Evolutionary conservation across 2,113 vertebrate species (phyloP), one percentile per base, ranked within the genome.

Genomic region (Lethenteron reissneri): DNA sequence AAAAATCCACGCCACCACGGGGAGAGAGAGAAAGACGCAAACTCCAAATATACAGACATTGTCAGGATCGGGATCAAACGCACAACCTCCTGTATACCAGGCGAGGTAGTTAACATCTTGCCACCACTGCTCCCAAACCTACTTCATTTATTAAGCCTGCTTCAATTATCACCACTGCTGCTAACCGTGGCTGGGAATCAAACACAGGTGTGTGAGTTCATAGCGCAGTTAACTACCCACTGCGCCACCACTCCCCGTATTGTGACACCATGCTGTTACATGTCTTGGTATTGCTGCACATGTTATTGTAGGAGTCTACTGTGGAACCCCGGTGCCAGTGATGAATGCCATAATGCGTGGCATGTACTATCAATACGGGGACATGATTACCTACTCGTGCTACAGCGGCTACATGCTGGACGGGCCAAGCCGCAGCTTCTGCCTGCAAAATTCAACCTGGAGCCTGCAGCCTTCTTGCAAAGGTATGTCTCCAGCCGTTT

Each of bases 381-480:
- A 95, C 78, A 79, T 90, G 83, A 78, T 88, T 72, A 87, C 80
- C 75, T 97, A 95, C 77, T 90, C 92, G 0, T 99, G 92, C 81
- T 97, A 88, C 77, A 84, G 84, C 74, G 92, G 92, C 70, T 95
- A 90, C 78, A 80, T 84, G 85, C 81, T 97, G 81, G 88, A 91
- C 73, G 90, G 92, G 21, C 78, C 84, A 21, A 81, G 89, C 73
- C 79, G 86, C 73, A 95, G 87, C 77, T 73, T 90, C 78, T 99
- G 92, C 78, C 78, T 92, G 75, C 87, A 92, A 82, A 92, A 92
- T 74, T 83, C 88, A 79, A 91, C 87, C 8, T 97, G 92, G 94
- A 95, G 88, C 56, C 80, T 78, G 17, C 83, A 87, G 70, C 92
- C 94, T 72, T 74, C 82, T 12, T 97, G 92, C 82, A 88, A 85